Evolutionary conservation across 1,140 invertebrate genomes (phyloP).

Genomic region (Procambarus virginalis): DNA sequence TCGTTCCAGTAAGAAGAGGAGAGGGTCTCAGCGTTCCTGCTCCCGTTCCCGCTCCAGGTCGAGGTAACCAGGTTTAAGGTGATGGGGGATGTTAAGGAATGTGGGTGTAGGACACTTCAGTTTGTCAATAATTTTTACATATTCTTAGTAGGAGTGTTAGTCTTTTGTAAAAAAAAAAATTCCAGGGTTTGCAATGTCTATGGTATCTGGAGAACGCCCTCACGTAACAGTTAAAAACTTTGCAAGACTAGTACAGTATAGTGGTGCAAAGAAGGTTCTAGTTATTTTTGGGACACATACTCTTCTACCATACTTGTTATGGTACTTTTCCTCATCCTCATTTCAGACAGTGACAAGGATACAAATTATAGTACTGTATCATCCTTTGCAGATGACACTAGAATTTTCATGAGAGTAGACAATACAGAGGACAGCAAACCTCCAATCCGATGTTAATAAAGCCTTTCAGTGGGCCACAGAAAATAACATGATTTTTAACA

Average conservation of each 20-base stretch:
- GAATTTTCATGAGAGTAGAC: no score
- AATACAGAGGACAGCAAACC: no score
- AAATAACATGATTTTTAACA: no score
- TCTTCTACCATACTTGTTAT: not conserved
- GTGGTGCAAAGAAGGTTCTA: not conserved
- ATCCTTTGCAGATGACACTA: no score
- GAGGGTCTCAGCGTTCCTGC: constrained; percentile 24
- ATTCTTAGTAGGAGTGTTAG: no score
- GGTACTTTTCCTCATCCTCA: no score
- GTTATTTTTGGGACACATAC: not conserved
- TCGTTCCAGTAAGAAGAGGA: constrained; percentile 46
- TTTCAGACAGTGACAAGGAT: no score
- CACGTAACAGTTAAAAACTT: not conserved
- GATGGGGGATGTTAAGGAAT: not conserved
- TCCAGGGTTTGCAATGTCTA: not conserved
- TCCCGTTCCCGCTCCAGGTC: constrained; percentile 57
- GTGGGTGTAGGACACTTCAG: not conserved
- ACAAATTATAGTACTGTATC: no score
- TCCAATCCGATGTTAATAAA: no score
- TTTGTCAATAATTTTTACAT: not conserved
- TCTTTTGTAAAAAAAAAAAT: not conserved
- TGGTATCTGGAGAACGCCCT: not conserved
- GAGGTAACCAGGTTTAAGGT: constrained; percentile 54
- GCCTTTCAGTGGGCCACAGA: no score
- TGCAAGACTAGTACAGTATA: not conserved